Conservation (phyloP, 1,140 invertebrate genomes). For the Drosophila bocki region DNA sequence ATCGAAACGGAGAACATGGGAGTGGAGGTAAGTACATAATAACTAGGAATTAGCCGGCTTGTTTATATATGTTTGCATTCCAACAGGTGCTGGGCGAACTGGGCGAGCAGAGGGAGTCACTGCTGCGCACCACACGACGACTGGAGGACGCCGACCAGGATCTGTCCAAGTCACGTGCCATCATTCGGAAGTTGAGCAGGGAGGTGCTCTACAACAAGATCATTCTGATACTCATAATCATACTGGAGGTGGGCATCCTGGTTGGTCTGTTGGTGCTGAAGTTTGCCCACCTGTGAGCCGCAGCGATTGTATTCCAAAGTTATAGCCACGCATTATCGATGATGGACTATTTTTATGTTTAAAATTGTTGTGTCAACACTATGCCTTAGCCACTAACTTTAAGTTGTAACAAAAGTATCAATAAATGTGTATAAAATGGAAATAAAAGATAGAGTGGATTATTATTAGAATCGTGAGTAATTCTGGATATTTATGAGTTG, state of each 20-base stretch:
- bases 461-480: too few relatives aligned
- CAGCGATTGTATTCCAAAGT: slow-evolving; percentile 50
- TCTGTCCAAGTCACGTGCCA: slow-evolving; percentile 80
- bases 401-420: slow-evolving; percentile 6
- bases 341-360: slow-evolving; percentile 8
- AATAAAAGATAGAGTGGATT: not conserved
- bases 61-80: not conserved
- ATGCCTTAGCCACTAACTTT: slow-evolving; percentile 14
- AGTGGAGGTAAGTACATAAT: slow-evolving; percentile 87
- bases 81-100: slow-evolving; percentile 84
- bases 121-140: slow-evolving; percentile 85
- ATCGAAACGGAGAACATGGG: slow-evolving; percentile 92
- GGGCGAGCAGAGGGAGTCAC: slow-evolving; percentile 85
- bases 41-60: not conserved
- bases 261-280: slow-evolving; percentile 72
- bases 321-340: not conserved
- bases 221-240: slow-evolving; percentile 85
- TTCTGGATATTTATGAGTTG: not conserved
- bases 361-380: slow-evolving; percentile 9
- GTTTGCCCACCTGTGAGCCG: slow-evolving; percentile 51
- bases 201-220: slow-evolving; percentile 86
- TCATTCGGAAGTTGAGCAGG: slow-evolving; percentile 84
- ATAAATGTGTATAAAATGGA: slow-evolving; percentile 4
- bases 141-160: slow-evolving; percentile 86
- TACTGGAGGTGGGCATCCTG: slow-evolving; percentile 84